Evolutionary conservation across 2,888 invertebrate species (phyloP), one percentile per base, ranked within the genome.

Genomic region (Sminthurinus aureus): DNA sequence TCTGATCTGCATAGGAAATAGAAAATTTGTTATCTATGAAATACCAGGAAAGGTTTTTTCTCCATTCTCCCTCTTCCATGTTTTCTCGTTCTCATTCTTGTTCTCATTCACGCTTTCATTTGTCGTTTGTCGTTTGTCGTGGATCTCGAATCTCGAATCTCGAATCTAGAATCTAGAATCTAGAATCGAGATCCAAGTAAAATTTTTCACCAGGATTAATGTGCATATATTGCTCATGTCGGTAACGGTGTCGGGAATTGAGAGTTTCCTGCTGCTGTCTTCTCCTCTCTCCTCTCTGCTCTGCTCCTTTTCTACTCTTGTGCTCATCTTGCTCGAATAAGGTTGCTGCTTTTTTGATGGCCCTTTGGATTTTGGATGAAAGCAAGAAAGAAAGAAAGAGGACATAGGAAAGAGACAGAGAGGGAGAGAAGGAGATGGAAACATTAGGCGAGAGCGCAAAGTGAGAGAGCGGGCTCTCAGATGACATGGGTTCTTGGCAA

Each of bases 401-500:
- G n/a, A n/a, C n/a, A n/a, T n/a, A 66, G 79, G 66, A 18, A 26
- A 26, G 26, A 22, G 79, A 51, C 69, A 51, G 79, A 64, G 67
- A 66, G 18, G 20, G 38, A 79, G 50, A 64, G n/a, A 38, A 20
- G 2, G 52, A 58, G 52, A 58, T 22, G 11, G 52, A 58, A 18
- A 58, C 26, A 71, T 71, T 71, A 71, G 38, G 58, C 8, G 52
- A 58, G 51, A n/a, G 73, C 20, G 22, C 52, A 1, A 79, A 38
- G 64, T 51, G 71, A 79, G n/a, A 24, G 24, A 79, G 71, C 71
- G 79, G 81, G 81, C 81, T 83, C 81, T 83, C 76, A 82, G 83
- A 83, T 83, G 80, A 82, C 84, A 84, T 80, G 84, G 79, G 80
- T 81, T 86, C 84, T 85, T 86, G 86, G 86, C 86, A 85, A 84